Evolutionary conservation across 92 coral and sea anemone genomes (phyloP).

Genomic region (Phymanthus crucifer): DNA sequence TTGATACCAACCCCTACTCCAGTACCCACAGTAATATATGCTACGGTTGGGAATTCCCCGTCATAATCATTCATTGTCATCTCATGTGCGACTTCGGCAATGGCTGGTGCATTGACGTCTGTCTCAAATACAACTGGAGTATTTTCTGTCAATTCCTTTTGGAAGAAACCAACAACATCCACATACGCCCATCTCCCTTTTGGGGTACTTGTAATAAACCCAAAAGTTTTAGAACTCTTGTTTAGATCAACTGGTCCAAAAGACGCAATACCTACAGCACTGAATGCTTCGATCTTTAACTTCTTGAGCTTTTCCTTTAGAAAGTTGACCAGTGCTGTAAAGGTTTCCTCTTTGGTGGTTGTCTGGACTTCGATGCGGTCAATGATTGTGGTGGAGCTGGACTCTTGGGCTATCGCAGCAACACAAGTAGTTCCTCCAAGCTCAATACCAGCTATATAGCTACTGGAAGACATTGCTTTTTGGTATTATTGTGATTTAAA

Average conservation of each 20-base stretch:
- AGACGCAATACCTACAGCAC: constrained; percentile 84
- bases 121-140: constrained; percentile 82
- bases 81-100: constrained; percentile 73
- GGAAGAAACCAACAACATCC: constrained; percentile 67
- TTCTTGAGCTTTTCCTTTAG: constrained; percentile 52
- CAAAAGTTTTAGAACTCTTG: constrained; percentile 70
- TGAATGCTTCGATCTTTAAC: constrained; percentile 42
- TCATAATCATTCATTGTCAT: constrained; percentile 9
- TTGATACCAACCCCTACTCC: constrained; percentile 91
- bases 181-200: constrained; percentile 77
- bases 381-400: constrained; percentile 53
- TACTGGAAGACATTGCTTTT: constrained; percentile 17
- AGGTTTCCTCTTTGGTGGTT: constrained; percentile 53
- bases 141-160: constrained; percentile 46
- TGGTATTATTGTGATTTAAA: neutral
- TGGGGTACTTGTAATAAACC: constrained; percentile 83
- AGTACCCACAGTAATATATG: constrained; percentile 85
- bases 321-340: constrained; percentile 46
- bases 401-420: constrained; percentile 72
- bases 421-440: constrained; percentile 91
- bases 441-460: constrained; percentile 84
- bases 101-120: constrained; percentile 89
- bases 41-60: constrained; percentile 52
- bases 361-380: constrained; percentile 65
- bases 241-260: constrained; percentile 92